Base-by-base conservation (phyloP, 2,888 invertebrate species). In the Herminia tarsipennalis region DNA sequence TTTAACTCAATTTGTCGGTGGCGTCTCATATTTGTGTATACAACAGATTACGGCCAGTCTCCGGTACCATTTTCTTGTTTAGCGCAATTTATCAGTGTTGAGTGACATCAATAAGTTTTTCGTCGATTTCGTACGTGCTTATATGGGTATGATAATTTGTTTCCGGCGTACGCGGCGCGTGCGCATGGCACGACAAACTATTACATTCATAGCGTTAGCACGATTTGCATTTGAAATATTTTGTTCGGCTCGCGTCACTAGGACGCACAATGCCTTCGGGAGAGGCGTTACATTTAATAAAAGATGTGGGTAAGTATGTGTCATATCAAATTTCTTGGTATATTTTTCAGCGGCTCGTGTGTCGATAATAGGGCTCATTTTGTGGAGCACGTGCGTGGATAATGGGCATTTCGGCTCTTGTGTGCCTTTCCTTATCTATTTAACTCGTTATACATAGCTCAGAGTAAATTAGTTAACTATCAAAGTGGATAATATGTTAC, bases 191-290 rank as follows among this genome's bases (percentile, higher is more conserved):
- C 89, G 88, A 89, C 88, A 83, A 82, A 86, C 88, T 86, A 86
- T 88, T 88, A 89, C 90, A 88, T 88, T 91, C 88, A 90, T 87
- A 77, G 86, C 84, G 83, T 82, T 83, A 77, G 86, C 88, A 89
- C 91, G 90, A 91, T 91, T 91, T 91, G 91, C 90, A 91, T 91
- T 88, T 90, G 90, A 91, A 90, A 86, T 86, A 89, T 88, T 88
- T 87, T 74, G 82, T 86, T 78, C 74, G 79, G 78, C 81, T 83
- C 85, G 83, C 83, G 87, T 83, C 84, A 76, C 67, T 76, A 78
- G 75, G 77, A 76, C 78, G 76, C 68, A 89, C 88, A 89, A 88
- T 89, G 76, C 81, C 61, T 78, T 73, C 71, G 75, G 77, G 76
- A 83, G 81, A 82, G 73, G 66, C 73, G 73, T 68, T 76, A 73